Conservation (phyloP, 2,113 vertebrate species). For the Cyanistes caeruleus region DNA sequence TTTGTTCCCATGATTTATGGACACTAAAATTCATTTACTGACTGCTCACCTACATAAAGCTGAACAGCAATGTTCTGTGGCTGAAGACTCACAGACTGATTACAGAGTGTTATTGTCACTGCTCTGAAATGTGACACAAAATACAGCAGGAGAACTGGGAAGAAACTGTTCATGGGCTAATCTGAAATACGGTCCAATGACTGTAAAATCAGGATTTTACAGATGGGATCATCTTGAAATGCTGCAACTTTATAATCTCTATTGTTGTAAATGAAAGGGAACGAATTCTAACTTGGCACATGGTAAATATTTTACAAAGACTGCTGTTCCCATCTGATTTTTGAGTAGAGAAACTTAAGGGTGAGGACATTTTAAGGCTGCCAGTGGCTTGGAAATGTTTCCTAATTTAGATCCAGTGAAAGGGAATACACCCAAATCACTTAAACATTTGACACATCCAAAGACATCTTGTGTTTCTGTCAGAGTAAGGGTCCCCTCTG, state of each 20-base stretch:
- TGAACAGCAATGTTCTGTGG: background rate
- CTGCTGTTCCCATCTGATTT: background rate
- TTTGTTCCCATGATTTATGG: background rate
- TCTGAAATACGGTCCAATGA: background rate
- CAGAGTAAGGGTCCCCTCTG: background rate
- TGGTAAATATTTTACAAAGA: background rate
- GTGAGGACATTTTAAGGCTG: background rate
- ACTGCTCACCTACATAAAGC: background rate
- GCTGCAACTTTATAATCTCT: background rate
- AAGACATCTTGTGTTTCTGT: background rate
- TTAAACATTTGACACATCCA: background rate
- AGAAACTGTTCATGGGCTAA: background rate
- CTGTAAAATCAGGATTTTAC: background rate
- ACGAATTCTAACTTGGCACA: background rate
- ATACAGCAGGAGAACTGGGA: background rate
- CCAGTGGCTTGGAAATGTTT: background rate
- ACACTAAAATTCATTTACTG: background rate
- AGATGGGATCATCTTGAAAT: background rate
- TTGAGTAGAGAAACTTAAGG: background rate
- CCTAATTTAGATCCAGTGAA: background rate
- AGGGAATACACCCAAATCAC: background rate
- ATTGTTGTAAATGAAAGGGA: background rate
- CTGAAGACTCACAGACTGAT: background rate
- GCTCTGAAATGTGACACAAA: background rate
- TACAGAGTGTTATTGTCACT: background rate